Percentiles rank a stretch among this genome's conserved stretches.
Conservation (phyloP, 2,797 vertebrate species). For the Streptopelia turtur region DNA sequence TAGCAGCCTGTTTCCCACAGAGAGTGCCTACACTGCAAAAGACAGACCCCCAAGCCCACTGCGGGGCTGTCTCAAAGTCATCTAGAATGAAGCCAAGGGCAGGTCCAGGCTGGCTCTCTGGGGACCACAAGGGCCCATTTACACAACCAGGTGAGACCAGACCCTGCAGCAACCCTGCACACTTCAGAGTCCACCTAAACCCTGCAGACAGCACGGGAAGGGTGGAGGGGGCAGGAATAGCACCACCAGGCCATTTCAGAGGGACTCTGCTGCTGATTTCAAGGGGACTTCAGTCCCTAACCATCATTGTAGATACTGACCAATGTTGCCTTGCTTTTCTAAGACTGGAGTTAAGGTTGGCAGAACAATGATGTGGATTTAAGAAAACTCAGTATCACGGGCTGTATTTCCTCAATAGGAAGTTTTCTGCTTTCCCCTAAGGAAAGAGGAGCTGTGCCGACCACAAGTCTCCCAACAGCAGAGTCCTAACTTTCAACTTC, state of each 20-base stretch:
- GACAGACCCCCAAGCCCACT: neutral
- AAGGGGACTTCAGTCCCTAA: neutral
- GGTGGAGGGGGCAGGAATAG: fast-evolving
- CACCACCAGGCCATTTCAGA: neutral
- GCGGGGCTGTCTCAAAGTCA: neutral
- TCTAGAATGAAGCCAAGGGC: neutral
- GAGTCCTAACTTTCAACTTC: neutral
- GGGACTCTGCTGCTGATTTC: neutral
- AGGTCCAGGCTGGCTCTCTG: neutral
- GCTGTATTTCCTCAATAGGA: neutral
- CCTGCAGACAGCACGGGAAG: neutral
- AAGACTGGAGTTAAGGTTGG: neutral
- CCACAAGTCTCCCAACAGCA: fast-evolving
- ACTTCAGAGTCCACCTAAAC: neutral
- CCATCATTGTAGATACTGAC: neutral
- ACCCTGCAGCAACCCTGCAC: neutral
- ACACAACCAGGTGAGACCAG: neutral
- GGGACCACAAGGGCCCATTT: neutral
- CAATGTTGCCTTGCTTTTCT: neutral
- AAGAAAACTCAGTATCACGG: fast-evolving
- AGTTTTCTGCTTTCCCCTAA: neutral
- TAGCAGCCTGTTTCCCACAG: neutral
- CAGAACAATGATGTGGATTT: neutral
- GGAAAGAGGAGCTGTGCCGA: neutral
- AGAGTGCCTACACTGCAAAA: neutral